Evolutionary conservation across 2,797 vertebrate species (phyloP), one percentile per base, ranked within the genome.

Genomic region (Myotis myotis): DNA sequence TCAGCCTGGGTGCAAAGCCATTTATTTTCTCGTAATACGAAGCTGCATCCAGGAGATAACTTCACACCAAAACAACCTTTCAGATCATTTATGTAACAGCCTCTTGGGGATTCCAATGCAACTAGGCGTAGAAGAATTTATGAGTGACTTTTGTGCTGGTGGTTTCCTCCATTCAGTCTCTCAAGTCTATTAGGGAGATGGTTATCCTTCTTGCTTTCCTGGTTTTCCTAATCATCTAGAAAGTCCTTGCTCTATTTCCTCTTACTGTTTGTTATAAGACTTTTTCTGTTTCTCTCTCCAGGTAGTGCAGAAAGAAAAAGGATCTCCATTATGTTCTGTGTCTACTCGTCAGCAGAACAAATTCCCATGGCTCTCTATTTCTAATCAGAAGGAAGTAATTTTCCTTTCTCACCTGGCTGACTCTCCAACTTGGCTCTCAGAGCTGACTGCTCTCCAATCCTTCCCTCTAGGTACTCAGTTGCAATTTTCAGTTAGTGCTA

Each of bases 381-480:
- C 93, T 95, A 96, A 95, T 96, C 94, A 95, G 83, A 89, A 93
- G 70, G 74, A 96, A 95, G 89, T 60, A 82, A 97, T 97, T 94
- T 94, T 75, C 62, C 80, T 38, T 95, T 95, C 95, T 91, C 87
- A 95, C 83, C 89, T 94, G 93, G 89, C 68, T 96, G 91, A 78
- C 72, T 95, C 51, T 79, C 83, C 81, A 87, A 7, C 70, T 86
- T 94, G 91, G 70, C 64, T 90, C 83, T 74, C 57, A 23, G 36
- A 75, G 62, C 72, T 66, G 28, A 93, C 62, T 85, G 60, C 47
- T 93, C n/a, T 71, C 55, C 36, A 51, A 3, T 5, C 60, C 87
- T 60, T 93, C 66, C 70, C 41, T 85, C 74, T 28, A 95, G 89
- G 82, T 36, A 62, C 41, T 84, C 44, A 62, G 68, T 12, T 62